Percentiles rank a stretch among this genome's conserved stretches.
Conservation (phyloP, 2,888 invertebrate species). For the Aporophyla lueneburgensis region DNA sequence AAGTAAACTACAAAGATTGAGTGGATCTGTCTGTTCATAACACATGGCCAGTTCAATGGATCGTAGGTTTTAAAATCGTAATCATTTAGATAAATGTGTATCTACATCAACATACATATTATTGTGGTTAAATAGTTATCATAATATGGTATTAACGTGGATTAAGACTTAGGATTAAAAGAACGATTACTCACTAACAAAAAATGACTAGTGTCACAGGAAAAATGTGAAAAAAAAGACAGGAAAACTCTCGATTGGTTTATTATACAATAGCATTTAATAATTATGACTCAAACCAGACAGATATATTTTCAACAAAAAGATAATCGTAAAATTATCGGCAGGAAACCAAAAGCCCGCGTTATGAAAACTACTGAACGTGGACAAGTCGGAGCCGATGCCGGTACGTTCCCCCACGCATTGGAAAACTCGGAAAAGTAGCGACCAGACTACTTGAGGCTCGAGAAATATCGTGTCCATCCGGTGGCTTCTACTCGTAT, state of each 20-base stretch:
- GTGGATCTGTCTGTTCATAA: not conserved
- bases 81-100: not conserved
- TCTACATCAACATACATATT: not conserved
- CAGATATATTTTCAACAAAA: not conserved
- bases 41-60: too few species aligned
- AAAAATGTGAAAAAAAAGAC: not conserved
- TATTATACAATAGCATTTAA: not conserved
- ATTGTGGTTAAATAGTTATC: not conserved
- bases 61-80: not conserved
- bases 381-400: conserved; percentile 27
- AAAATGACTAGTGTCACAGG: not conserved
- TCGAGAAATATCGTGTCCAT: conserved; percentile 68
- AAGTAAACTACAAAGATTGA: too few species aligned
- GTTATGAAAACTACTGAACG: conserved; percentile 51
- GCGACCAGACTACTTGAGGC: conserved; percentile 49
- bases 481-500: conserved; percentile 73
- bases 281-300: not conserved
- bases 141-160: conserved; percentile 11
- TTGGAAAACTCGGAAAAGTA: conserved; percentile 78
- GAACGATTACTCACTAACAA: not conserved
- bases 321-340: not conserved
- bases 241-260: not conserved
- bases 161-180: conserved; percentile 16
- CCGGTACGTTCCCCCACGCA: conserved; percentile 42
- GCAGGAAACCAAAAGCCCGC: conserved; percentile 28